Conservation (phyloP, 2,113 vertebrate species). For the Irena cyanogastra region DNA sequence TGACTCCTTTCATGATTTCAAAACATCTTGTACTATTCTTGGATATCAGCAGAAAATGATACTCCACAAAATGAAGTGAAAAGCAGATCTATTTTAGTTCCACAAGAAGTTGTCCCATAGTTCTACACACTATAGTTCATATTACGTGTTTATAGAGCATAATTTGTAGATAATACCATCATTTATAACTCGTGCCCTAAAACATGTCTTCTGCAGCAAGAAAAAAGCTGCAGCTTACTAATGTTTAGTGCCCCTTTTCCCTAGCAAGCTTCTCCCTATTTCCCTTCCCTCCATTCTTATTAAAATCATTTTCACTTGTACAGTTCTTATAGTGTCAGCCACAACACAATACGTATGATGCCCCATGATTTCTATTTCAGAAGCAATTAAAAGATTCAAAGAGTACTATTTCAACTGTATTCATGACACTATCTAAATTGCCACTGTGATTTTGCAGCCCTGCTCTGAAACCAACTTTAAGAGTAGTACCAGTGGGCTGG, state of each 20-base stretch:
- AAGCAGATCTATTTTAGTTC: background rate
- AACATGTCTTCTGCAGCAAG: background rate
- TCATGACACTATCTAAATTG: background rate
- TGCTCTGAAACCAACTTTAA: background rate
- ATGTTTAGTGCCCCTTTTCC: background rate
- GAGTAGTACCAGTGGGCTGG: background rate
- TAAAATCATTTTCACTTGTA: background rate
- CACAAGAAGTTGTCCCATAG: background rate
- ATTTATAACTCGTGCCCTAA: background rate
- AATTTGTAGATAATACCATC: background rate
- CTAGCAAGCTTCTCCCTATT: background rate
- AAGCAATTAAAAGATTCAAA: background rate
- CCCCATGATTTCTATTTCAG: background rate
- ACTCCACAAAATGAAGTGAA: background rate
- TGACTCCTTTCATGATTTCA: background rate
- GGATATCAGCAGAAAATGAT: background rate
- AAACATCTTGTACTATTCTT: background rate
- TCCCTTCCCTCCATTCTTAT: background rate
- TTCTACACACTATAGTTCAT: background rate
- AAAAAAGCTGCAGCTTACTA: background rate
- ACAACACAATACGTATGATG: background rate
- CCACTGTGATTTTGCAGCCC: background rate
- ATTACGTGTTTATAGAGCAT: background rate
- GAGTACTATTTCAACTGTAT: background rate
- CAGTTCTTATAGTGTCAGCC: background rate